Conservation (phyloP, 2,888 invertebrate species). For the Heteromyza rotundicornis region DNA sequence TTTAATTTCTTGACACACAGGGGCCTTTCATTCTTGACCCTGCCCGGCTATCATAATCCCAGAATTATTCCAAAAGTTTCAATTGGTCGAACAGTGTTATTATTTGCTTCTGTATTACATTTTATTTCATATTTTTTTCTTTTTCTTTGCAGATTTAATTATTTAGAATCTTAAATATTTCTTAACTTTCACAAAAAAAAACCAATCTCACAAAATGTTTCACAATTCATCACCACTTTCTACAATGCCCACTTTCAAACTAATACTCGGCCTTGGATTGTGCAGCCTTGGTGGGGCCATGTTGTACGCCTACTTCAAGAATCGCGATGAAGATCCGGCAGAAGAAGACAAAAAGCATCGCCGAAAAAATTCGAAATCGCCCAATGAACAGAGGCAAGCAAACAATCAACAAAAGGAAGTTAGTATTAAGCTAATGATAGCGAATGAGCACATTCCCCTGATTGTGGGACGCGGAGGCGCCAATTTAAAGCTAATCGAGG, state of each 20-base stretch:
- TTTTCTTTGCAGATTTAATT: no score
- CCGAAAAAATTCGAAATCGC: constrained; percentile 31
- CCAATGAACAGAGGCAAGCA: constrained; percentile 31
- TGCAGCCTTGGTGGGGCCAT: constrained; percentile 75
- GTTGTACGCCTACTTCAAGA: constrained; percentile 72
- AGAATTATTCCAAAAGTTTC: no score
- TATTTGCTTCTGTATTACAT: no score
- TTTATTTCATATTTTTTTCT: no score
- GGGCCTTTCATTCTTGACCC: no score
- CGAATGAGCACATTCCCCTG: constrained; percentile 70
- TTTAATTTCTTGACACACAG: no score
- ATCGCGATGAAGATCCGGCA: constrained; percentile 66
- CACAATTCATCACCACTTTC: constrained; percentile 43
- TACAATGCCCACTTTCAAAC: constrained; percentile 63
- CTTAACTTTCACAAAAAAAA: no score
- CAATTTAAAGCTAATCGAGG: constrained; percentile 78
- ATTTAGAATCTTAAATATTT: no score
- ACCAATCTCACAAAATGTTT: no score
- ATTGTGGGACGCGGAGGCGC: constrained; percentile 78
- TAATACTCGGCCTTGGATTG: constrained; percentile 71
- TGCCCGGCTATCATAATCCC: no score
- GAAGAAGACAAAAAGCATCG: constrained; percentile 25
- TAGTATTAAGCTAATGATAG: constrained; percentile 67
- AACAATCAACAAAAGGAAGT: constrained; percentile 55
- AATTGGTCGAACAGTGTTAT: no score